A percentile compares a stretch with the other conserved stretches of the same genome.
phyloP scores from a whole-genome alignment of 2,888 invertebrate species.

The Tryphoninae sp. region DNA sequence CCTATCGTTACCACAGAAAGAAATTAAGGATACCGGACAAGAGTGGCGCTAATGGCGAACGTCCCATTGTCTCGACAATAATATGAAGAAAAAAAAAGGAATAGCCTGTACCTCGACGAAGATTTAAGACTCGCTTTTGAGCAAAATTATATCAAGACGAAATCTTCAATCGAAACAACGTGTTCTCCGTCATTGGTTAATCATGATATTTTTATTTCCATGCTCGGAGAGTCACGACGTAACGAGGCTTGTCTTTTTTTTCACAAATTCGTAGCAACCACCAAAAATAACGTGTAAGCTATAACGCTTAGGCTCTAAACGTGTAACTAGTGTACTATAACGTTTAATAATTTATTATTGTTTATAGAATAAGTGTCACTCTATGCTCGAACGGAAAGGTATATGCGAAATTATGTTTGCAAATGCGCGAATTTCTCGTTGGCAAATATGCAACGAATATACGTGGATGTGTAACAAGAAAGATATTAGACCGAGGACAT shows the following conservation, averaged over 20 bases:
- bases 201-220: too few species aligned
- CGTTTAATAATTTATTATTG: slow-evolving; percentile 76
- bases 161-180: slow-evolving; percentile 29
- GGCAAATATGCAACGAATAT: too few species aligned
- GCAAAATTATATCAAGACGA: not conserved
- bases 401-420: slow-evolving; percentile 3
- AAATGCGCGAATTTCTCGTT: too few species aligned
- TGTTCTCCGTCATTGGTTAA: not conserved
- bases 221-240: too few species aligned
- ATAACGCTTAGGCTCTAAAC: slow-evolving; percentile 66
- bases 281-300: slow-evolving; percentile 74
- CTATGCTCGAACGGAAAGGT: slow-evolving; percentile 20
- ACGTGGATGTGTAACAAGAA: not conserved
- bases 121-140: slow-evolving; percentile 15
- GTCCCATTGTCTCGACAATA: slow-evolving; percentile 59
- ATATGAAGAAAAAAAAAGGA: slow-evolving; percentile 23
- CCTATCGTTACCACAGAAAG: not conserved
- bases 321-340: slow-evolving; percentile 80
- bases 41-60: slow-evolving; percentile 39
- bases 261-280: slow-evolving; percentile 71
- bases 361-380: slow-evolving; percentile 53
- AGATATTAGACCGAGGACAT: not conserved
- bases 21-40: slow-evolving; percentile 1
- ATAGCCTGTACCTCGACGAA: slow-evolving; percentile 34
- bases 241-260: slow-evolving; percentile 22